phyloP scores from a whole-genome alignment of 2,797 vertebrate genomes.

The Ficedula albicollis region DNA sequence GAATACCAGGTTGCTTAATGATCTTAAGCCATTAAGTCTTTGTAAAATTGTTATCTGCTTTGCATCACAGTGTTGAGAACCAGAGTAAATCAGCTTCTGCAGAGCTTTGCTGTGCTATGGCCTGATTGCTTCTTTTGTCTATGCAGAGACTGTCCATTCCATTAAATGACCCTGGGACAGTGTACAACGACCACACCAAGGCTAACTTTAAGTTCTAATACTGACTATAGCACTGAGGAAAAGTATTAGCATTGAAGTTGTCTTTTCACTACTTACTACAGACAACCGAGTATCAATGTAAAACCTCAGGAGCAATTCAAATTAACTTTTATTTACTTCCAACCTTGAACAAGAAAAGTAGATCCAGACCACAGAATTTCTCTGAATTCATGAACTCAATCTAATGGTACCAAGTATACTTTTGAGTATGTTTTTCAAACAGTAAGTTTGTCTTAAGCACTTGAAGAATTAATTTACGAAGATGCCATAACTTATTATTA shows the following conservation, averaged over 20 bases:
- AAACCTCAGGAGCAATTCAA: background rate
- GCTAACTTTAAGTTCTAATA: background rate
- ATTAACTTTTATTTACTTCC: background rate
- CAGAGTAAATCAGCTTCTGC: background rate
- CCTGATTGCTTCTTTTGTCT: background rate
- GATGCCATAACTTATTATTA: background rate
- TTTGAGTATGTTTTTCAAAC: background rate
- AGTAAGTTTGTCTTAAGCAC: background rate
- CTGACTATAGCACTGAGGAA: background rate
- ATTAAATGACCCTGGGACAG: background rate
- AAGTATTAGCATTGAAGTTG: background rate
- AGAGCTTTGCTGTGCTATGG: background rate
- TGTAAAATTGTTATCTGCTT: background rate
- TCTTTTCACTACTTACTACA: background rate
- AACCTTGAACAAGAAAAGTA: background rate
- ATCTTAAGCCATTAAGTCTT: background rate
- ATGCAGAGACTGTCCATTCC: background rate
- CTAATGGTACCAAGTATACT: background rate
- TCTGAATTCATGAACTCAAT: background rate
- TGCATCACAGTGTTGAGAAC: background rate
- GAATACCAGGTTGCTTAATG: background rate
- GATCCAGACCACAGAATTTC: background rate
- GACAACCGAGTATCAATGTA: background rate
- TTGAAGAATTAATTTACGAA: background rate
- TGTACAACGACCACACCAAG: background rate